Base-by-base conservation (phyloP, 2,888 invertebrate species). In the Drosophila pseudotalamancana region DNA sequence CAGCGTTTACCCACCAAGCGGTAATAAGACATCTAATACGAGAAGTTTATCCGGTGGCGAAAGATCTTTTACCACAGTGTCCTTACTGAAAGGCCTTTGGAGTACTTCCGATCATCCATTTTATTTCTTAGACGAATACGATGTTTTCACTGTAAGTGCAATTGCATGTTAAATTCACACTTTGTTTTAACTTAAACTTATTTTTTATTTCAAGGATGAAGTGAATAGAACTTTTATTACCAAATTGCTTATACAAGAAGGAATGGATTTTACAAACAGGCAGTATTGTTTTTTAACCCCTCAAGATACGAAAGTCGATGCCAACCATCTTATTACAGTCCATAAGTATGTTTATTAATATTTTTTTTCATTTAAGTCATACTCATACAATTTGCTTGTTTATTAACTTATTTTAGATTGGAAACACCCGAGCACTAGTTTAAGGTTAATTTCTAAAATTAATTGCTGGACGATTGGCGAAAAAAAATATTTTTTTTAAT, bases 251-350 rank as follows among this genome's bases (percentile, higher is more conserved):
- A 91, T 97, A 61, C 92, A 94, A 77, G 95, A 96, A 90, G 96
- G 97, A 5, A 93, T 93, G 50, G 92, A 92, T 43, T 95, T 94
- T 89, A 92, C 92, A 6, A 91, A 93, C 57, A 92, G 94, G 3
- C 98, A 98, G 92, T 98, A 95, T 92, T 95, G 97, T 76, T 97
- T 98, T 91, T 93, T 98, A 21, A 97, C 98, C 39, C 98, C 98
- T 25, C 95, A 96, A 89, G 95, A 96, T 90, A 93, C 95, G 11
- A 94, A 95, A 55, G 90, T 93, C 53, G 91, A 87, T 45, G 91
- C 93, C 3, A 91, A 92, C 35, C 91, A 92, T 11, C 92, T 91
- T 37, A 90, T 95, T 67, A 93, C 92, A 67, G 94, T 95, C 80
- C 94, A 95, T 84, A 90, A 92, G 94, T 95, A 90, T 77, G 88